Evolutionary conservation across 2,113 vertebrate genomes (phyloP), one percentile per base, ranked within the genome.

Genomic region (Indri indri): DNA sequence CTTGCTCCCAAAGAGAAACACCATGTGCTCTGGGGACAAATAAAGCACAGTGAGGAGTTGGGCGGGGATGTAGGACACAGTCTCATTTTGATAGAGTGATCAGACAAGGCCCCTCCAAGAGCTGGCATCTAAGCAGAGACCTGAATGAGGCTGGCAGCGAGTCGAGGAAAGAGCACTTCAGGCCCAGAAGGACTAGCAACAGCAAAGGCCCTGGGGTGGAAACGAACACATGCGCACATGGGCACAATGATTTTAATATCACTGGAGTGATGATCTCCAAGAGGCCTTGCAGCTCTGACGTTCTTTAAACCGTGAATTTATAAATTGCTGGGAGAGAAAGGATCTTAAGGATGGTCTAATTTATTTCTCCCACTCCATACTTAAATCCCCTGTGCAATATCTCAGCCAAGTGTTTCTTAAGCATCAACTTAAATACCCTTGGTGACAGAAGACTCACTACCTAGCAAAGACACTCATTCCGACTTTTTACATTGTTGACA

Each of bases 371-470:
- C 37, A 20, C 34, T 86, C 32, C 1, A 23, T 73, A 73, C 45
- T 59, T 77, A 94, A 81, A 52, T 66, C 34, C n/a, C 66, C 52
- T 42, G 3, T 52, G 23, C 32, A 73, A 7, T 50, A 65, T 87
- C 50, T 92, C 79, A 92, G 65, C 25, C 70, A 93, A 88, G 45
- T 50, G 23, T 73, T 87, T 63, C 83, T 85, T 59, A 47, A 83
- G 70, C 40, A 76, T 84, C 76, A 52, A 66, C 30, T 93, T 79
- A 96, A 91, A 89, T 89, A 45, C 42, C 11, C 66, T 59, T 34
- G 18, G 2, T 71, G 66, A 90, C 71, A 76, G 23, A 52, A 84
- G n/a, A 71, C 91, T 91, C 95, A 91, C 88, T 86, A 40, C 70
- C 70, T 79, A 20, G 16, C 42, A 61, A 97, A 93, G 50, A 70